Base-by-base conservation (phyloP, 1,140 invertebrate genomes). In the Thaumetopoea pityocampa region DNA sequence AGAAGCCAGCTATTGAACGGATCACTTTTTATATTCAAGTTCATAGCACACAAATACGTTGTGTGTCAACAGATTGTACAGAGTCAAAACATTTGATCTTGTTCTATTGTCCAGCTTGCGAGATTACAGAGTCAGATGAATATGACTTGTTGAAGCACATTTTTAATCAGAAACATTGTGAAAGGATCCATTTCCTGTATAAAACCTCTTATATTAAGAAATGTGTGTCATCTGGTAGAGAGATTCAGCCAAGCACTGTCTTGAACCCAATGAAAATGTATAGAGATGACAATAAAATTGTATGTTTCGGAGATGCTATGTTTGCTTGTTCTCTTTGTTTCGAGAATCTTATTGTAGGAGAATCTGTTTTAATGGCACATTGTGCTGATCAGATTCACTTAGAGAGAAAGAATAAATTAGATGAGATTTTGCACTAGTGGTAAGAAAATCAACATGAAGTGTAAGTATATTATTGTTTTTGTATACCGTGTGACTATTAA, bases 141-240 rank as follows among this genome's bases (percentile, higher is more conserved):
- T 65, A 71, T 22, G 59, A 52, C 1, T 41, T 85, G 0, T 4
- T 85, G 1, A 66, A 51, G 26, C 81, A 85, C 24, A 79, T 85
- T 35, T 28, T 82, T 5, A 71, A 67, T 37, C 67, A 69, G 27
- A 37, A 8, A 4, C 81, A 85, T 16, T 85, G 78, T 37, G 78
- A 78, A 18, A 84, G 78, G 29, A 67, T 82, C 3, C 78, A 82
- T 61, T 85, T 85, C 51, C 34, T 71, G 0, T 85, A 81, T 34
- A 85, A 85, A 54, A 81, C 72, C 4, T 66, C 69, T 1, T 85
- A 85, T 51, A 81, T 85, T 1, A 82, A 80, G 29, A 79, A 80
- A 36, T 85, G 81, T 62, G 56, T 85, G 4, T 26, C 63, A 0
- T 19, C 47, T 0, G 74, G 70, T 0, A 74, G 69, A 15, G 78